Evolutionary conservation across 2,888 invertebrate species (phyloP).

Genomic region (Dendrolimus pini): DNA sequence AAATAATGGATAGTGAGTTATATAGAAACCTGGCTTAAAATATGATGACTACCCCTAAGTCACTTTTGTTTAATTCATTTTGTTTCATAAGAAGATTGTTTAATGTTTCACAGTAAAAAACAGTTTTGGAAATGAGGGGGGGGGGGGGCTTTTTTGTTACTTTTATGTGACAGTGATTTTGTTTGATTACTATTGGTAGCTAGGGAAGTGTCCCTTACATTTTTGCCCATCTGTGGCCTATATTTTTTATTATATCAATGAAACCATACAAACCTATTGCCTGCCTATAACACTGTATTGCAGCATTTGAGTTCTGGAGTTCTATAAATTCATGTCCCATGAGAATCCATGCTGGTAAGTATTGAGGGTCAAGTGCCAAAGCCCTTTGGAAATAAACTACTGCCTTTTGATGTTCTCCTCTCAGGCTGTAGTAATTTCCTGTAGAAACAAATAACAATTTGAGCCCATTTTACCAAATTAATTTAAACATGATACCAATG

Average conservation of each 20-base stretch:
- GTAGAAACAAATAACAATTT: constrained; percentile 19
- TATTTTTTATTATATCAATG: too few species aligned
- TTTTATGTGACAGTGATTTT: too few species aligned
- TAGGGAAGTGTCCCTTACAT: too few species aligned
- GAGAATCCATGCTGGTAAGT: constrained; percentile 97
- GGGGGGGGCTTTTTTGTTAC: background rate
- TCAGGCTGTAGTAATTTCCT: constrained; percentile 98
- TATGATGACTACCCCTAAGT: too few species aligned
- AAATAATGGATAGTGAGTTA: too few species aligned
- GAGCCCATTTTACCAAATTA: background rate
- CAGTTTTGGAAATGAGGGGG: background rate
- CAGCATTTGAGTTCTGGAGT: constrained; percentile 97
- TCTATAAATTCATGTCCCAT: constrained; percentile 99
- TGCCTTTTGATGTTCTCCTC: constrained; percentile 98
- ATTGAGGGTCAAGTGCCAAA: constrained; percentile 93
- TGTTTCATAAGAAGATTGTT: too few species aligned
- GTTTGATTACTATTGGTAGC: too few species aligned
- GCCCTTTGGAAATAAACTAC: constrained; percentile 97
- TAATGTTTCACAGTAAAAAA: too few species aligned
- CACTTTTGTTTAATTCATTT: too few species aligned
- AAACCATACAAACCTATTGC: constrained; percentile 84
- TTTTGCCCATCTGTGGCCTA: too few species aligned
- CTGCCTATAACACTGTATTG: constrained; percentile 98
- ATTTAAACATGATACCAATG: too few species aligned
- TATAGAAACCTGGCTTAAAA: too few species aligned